A percentile compares a stretch with the other conserved stretches of the same genome.
phyloP scores from a whole-genome alignment of 92 coral and sea anemone species.

The Diadumene lineata region DNA sequence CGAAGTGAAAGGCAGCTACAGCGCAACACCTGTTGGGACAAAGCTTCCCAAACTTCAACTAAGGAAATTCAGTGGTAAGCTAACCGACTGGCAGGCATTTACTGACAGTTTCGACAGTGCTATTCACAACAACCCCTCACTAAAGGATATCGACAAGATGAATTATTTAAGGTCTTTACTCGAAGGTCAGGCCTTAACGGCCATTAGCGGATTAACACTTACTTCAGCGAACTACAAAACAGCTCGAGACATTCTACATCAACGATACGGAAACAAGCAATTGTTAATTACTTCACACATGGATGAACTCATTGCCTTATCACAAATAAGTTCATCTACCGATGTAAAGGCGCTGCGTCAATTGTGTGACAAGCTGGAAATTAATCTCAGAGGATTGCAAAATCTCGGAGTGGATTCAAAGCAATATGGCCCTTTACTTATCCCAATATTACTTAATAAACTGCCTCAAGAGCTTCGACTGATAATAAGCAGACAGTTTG shows the following conservation, averaged over 20 bases:
- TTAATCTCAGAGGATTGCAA: constrained; percentile 23
- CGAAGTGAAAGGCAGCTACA: background rate
- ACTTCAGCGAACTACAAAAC: constrained; percentile 6
- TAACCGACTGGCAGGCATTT: constrained; percentile 31
- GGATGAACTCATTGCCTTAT: constrained; percentile 12
- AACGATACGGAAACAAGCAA: constrained; percentile 35
- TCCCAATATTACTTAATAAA: constrained; percentile 17
- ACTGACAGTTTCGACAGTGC: constrained; percentile 43
- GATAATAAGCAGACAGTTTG: constrained; percentile 25
- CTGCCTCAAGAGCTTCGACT: constrained; percentile 27
- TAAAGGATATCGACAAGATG: constrained; percentile 42
- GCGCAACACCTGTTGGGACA: background rate
- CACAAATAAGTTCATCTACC: constrained; percentile 1
- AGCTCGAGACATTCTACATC: constrained; percentile 13
- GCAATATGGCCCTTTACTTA: constrained; percentile 19
- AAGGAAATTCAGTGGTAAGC: constrained; percentile 31
- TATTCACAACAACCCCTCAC: constrained; percentile 23
- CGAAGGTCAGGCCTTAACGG: constrained; percentile 20
- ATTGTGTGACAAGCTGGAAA: constrained; percentile 16
- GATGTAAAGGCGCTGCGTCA: constrained; percentile 25
- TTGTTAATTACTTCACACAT: constrained; percentile 30
- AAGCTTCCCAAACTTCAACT: constrained; percentile 40
- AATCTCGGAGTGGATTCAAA: constrained; percentile 18
- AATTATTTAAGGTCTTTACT: constrained; percentile 29
- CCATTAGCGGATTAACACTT: constrained; percentile 32